phyloP scores from a whole-genome alignment of 1,140 invertebrate genomes.

The Proales similis region DNA sequence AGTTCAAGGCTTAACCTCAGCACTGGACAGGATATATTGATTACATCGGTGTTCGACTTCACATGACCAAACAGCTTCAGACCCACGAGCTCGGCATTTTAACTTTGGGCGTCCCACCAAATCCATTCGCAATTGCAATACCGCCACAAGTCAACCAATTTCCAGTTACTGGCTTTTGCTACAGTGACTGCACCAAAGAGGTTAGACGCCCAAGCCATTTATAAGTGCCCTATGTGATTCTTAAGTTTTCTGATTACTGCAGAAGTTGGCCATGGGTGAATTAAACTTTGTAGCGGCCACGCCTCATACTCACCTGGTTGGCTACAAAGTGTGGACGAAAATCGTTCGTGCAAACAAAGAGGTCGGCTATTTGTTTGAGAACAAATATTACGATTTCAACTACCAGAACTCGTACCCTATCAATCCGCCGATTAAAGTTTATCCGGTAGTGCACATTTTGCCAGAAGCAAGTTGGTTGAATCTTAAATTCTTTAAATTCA shows the following conservation, averaged over 20 bases:
- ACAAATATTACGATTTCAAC: conserved; percentile 27
- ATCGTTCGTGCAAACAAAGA: conserved; percentile 24
- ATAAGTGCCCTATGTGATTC: background rate
- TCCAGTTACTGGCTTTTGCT: background rate
- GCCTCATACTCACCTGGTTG: conserved; percentile 33
- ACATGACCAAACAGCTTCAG: conserved; percentile 6
- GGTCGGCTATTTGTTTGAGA: conserved; percentile 16
- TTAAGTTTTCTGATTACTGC: background rate
- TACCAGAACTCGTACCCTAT: conserved; percentile 14
- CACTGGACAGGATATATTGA: background rate
- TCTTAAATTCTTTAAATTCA: background rate
- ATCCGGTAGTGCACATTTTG: background rate
- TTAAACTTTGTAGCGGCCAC: background rate
- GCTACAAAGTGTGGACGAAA: conserved; percentile 6
- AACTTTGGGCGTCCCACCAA: conserved; percentile 12
- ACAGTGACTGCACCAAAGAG: background rate
- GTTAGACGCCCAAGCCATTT: background rate
- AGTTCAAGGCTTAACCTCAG: too few relatives aligned
- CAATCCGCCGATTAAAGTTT: background rate
- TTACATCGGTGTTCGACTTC: background rate
- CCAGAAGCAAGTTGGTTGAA: background rate
- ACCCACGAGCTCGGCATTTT: conserved; percentile 19
- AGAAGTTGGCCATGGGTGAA: background rate
- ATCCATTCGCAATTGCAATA: conserved; percentile 3
- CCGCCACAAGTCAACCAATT: conserved; percentile 2